Evolutionary conservation across 2,113 vertebrate species (phyloP).

Genomic region (Bothrops jararaca): DNA sequence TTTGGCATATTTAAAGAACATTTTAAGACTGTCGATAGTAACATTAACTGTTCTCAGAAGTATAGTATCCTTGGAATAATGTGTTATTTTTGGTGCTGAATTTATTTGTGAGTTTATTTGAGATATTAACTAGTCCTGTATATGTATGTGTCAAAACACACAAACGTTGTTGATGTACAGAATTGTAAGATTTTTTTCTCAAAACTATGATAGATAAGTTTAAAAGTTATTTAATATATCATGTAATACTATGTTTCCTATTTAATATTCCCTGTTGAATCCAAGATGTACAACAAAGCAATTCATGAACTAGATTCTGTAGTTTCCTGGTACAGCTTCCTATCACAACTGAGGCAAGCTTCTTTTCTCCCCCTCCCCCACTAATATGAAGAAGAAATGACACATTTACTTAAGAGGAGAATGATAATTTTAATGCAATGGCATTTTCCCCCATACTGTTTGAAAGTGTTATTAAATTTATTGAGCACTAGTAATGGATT

Average conservation of each 20-base stretch:
- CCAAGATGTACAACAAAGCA: not conserved
- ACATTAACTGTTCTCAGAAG: not conserved
- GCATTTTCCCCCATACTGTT: not conserved
- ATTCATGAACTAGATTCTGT: not conserved
- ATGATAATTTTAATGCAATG: not conserved
- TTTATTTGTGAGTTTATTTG: not conserved
- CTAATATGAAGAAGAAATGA: not conserved
- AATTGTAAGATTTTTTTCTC: not conserved
- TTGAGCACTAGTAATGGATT: not conserved
- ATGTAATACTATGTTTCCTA: not conserved
- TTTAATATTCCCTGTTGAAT: not conserved
- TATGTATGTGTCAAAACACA: not conserved
- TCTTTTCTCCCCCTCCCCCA: accelerated
- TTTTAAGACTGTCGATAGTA: not conserved
- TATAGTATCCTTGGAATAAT: not conserved
- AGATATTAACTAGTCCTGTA: not conserved
- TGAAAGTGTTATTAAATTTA: not conserved
- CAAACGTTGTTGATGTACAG: not conserved
- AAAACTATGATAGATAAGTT: not conserved
- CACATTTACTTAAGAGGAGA: not conserved
- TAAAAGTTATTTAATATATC: not conserved
- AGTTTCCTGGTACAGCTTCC: not conserved
- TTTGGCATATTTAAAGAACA: not conserved
- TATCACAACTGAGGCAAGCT: not conserved
- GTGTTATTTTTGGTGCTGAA: not conserved